Conservation (phyloP, 2,113 vertebrate species). For the Labrus mixtus region DNA sequence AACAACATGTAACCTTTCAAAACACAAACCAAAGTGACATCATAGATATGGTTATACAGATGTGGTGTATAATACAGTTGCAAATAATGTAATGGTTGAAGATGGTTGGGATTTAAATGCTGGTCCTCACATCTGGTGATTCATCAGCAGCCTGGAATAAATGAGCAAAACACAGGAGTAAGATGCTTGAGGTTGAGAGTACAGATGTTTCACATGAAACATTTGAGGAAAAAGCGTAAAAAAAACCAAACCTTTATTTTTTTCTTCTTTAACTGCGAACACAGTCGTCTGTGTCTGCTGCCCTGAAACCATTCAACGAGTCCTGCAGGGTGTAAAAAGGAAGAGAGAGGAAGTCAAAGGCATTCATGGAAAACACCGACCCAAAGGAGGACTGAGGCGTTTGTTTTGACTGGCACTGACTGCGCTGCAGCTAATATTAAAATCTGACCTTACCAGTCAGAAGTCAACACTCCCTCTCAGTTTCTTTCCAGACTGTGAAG, state of each 20-base stretch:
- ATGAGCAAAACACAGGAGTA: background rate
- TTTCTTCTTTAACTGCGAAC: conserved; percentile 36
- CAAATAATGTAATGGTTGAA: conserved; percentile 10
- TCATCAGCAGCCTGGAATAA: conserved; percentile 13
- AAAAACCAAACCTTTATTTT: conserved; percentile 23
- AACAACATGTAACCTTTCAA: background rate
- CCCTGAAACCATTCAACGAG: conserved; percentile 56
- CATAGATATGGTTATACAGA: background rate
- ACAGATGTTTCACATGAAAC: background rate
- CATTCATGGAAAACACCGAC: conserved; percentile 23
- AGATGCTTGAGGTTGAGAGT: background rate
- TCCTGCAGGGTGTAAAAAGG: conserved; percentile 60
- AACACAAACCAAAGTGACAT: conserved; percentile 1
- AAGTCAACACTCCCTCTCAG: conserved; percentile 12
- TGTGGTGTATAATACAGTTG: background rate
- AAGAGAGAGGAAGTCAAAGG: background rate
- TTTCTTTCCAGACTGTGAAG: background rate
- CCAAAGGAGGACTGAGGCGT: background rate
- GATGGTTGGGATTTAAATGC: background rate
- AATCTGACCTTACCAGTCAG: conserved; percentile 32
- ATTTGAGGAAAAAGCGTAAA: background rate
- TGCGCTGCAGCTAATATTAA: conserved; percentile 33
- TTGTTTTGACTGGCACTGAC: conserved; percentile 58
- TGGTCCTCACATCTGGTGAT: conserved; percentile 11
- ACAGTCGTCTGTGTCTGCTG: conserved; percentile 51